Percentiles rank a stretch among this genome's conserved stretches.
Conservation (phyloP, 1,140 invertebrate genomes). For the Apocrypta bakeri region DNA sequence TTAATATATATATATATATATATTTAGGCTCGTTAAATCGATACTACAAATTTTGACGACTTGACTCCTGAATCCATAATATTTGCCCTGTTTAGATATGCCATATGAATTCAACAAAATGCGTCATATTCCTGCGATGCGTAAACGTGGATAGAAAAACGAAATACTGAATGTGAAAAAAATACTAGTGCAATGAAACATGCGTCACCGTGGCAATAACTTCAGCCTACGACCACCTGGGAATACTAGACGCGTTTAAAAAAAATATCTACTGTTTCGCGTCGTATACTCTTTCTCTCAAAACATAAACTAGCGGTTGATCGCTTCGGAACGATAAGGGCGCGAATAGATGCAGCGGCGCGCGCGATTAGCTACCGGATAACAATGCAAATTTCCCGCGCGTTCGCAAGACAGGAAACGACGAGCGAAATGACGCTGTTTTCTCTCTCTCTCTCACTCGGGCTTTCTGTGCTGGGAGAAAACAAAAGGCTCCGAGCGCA, state of each 20-base stretch:
- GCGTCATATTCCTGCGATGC: no score
- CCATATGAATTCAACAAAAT: background rate
- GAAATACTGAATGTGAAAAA: no score
- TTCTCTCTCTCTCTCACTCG: background rate
- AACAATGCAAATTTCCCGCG: slow-evolving; percentile 51
- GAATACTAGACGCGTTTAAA: background rate
- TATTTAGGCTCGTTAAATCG: background rate
- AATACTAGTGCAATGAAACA: no score
- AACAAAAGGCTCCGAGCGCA: slow-evolving; percentile 23
- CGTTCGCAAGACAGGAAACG: slow-evolving; percentile 49
- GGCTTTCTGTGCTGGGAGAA: background rate
- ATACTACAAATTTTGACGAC: background rate
- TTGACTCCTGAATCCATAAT: background rate
- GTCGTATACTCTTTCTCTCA: background rate
- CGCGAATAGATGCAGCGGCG: background rate
- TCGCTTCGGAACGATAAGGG: slow-evolving; percentile 6
- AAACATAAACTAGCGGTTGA: slow-evolving; percentile 4
- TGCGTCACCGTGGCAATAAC: background rate
- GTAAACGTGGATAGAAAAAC: background rate
- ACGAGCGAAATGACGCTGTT: slow-evolving; percentile 30
- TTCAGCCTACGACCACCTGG: background rate
- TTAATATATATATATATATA: background rate
- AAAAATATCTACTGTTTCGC: no score
- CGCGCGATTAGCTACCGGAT: slow-evolving; percentile 27
- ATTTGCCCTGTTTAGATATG: background rate